These are phyloP conservation scores for Amphibalanus amphitrite DNA, from an alignment of 1,140 invertebrate genomes.

Conservation along the genomic window DNA sequence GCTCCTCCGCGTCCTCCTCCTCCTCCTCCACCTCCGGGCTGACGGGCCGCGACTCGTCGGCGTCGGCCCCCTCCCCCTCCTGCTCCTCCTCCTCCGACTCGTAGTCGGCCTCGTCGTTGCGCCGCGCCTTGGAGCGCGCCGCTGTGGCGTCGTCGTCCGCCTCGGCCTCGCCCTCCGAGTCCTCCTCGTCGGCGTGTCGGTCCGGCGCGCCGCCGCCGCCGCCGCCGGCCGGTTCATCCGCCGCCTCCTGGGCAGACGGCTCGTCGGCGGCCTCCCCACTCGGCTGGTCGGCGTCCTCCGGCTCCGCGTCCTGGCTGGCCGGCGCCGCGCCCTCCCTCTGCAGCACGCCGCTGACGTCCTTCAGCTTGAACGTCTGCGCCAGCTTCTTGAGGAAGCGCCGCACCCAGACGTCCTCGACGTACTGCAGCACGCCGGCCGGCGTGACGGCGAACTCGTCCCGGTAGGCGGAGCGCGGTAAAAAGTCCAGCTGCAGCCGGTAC, in stretches of 20 bases:
- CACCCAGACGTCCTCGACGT: conserved; percentile 31
- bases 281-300: conserved; percentile 2
- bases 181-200: not conserved
- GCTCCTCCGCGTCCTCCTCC: conserved; percentile 24
- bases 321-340: conserved; percentile 26
- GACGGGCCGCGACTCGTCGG: conserved; percentile 18
- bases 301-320: conserved; percentile 35
- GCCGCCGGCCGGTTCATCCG: not conserved
- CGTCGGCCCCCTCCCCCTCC: conserved; percentile 13
- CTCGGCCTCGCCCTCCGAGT: conserved; percentile 15
- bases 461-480: conserved; percentile 52
- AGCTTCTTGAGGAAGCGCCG: conserved; percentile 33
- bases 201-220: too few species aligned
- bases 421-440: conserved; percentile 39
- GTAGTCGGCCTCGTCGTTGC: conserved; percentile 28
- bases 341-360: conserved; percentile 8
- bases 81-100: conserved; percentile 27
- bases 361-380: conserved; percentile 34
- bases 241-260: conserved; percentile 15
- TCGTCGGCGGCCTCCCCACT: conserved; percentile 11
- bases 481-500: conserved; percentile 37
- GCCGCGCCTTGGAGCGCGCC: conserved; percentile 3
- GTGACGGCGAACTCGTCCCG: conserved; percentile 47
- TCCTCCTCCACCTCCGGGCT: conserved; percentile 26
- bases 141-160: conserved; percentile 6